Evolutionary conservation across 2,797 vertebrate genomes (phyloP), one percentile per base, ranked within the genome.

Genomic region (Enteromius unitaeniatus): DNA sequence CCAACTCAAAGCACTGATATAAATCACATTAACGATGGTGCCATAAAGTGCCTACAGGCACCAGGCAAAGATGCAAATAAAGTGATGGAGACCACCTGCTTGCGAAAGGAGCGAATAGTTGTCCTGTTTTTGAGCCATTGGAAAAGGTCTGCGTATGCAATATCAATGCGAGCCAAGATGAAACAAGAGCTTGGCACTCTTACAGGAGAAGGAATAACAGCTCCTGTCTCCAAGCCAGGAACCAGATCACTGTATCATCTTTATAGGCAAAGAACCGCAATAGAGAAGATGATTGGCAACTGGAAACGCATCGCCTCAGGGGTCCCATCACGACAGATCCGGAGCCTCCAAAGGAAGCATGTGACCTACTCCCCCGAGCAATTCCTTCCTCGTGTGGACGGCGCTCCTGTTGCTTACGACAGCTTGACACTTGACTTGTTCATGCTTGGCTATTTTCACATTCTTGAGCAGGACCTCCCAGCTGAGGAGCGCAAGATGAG

Each of bases 391-490:
- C 89, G 91, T 1, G 88, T 94, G 79, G 94, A 94, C 0, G 96
- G 96, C 2, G 91, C 91, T 0, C 89, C 94, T 0, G 64, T 91
- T 74, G 93, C 93, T 79, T 96, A 99, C 2, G 89, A 95, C 47
- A 94, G 89, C 88, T 92, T 99, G 88, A 96, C 97, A 0, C 95
- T 99, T 65, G 97, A 99, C 86, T 94, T 98, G 17, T 99, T 99
- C 91, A 97, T 99, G 97, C 93, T 99, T 67, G 98, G 97, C 37
- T 99, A 99, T 92, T 98, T 99, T 88, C 96, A 96, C 93, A 97
- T 99, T 65, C 92, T 99, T 85, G 97, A 99, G 89, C 96, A 96
- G 72, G 95, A 98, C 5, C 92, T 99, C 79, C 83, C 95, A 0
- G 91, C 96, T 0, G 96, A 96, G 51, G 98, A 99, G 91, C 95